Conservation (phyloP, 2,888 invertebrate species). For the Mythimna albipuncta region DNA sequence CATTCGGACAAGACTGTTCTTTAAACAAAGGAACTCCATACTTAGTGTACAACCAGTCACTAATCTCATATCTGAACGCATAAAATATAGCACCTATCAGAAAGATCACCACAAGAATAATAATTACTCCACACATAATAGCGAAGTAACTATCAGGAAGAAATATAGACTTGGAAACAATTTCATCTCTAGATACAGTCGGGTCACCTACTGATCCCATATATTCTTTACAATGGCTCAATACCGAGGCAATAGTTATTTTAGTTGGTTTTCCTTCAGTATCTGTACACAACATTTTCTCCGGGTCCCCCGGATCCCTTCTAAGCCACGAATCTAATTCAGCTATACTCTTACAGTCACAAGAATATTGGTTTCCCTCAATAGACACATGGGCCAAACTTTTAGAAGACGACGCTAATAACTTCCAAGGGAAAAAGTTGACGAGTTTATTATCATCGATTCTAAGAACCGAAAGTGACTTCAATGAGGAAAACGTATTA, state of each 20-base stretch:
- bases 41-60: constrained; percentile 94
- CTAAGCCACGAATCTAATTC: constrained; percentile 93
- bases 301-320: constrained; percentile 92
- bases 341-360: constrained; percentile 94
- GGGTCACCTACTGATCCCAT: constrained; percentile 89
- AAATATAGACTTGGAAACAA: constrained; percentile 91
- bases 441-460: constrained; percentile 95
- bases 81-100: constrained; percentile 93
- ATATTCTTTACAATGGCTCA: constrained; percentile 92
- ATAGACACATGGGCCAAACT: constrained; percentile 92
- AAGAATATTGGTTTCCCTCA: constrained; percentile 95
- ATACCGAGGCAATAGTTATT: constrained; percentile 89
- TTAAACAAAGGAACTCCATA: constrained; percentile 95
- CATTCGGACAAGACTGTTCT: constrained; percentile 92
- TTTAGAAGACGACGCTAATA: constrained; percentile 91
- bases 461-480: constrained; percentile 93
- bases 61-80: constrained; percentile 94
- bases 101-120: constrained; percentile 93
- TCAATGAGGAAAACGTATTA: constrained; percentile 94
- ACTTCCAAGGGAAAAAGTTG: constrained; percentile 94
- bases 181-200: constrained; percentile 86
- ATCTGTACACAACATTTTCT: constrained; percentile 93
- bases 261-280: constrained; percentile 88
- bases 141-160: constrained; percentile 94
- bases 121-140: constrained; percentile 93